Evolutionary conservation across 2,113 vertebrate genomes (phyloP).

Genomic region (Polyodon spathula): DNA sequence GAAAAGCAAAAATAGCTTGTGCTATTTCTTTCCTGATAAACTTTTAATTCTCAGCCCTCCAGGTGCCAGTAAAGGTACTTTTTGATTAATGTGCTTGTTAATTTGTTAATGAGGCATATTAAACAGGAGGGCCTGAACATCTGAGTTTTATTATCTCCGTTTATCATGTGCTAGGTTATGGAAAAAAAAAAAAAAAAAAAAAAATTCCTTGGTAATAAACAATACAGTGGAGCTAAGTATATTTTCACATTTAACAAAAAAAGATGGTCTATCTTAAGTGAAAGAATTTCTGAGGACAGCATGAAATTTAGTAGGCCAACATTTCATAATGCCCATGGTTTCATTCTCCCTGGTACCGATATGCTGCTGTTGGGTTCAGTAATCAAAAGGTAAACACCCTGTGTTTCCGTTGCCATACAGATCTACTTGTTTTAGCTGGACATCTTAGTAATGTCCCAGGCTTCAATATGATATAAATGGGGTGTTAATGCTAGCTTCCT

Average conservation of each 20-base stretch:
- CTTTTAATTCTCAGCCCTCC: not conserved
- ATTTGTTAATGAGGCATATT: slow-evolving; percentile 4
- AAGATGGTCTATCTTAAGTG: not conserved
- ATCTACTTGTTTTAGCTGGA: no score
- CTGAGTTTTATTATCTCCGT: slow-evolving; percentile 4
- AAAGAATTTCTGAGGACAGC: no score
- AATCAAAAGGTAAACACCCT: no score
- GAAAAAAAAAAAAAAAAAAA: not conserved
- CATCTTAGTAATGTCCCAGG: no score
- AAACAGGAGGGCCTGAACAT: not conserved
- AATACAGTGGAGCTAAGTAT: not conserved
- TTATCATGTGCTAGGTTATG: not conserved
- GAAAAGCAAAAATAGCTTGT: not conserved
- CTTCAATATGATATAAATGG: no score
- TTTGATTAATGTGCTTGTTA: slow-evolving; percentile 8
- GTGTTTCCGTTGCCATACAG: no score
- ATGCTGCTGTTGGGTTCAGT: no score
- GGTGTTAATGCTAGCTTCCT: no score
- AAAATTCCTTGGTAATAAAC: not conserved
- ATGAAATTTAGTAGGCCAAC: no score
- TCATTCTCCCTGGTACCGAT: no score
- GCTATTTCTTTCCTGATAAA: not conserved
- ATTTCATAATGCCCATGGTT: no score
- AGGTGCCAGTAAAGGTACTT: not conserved
- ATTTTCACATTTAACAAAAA: not conserved